phyloP scores from a whole-genome alignment of 2,888 invertebrate species.

The Pseudolycoriella hygida region DNA sequence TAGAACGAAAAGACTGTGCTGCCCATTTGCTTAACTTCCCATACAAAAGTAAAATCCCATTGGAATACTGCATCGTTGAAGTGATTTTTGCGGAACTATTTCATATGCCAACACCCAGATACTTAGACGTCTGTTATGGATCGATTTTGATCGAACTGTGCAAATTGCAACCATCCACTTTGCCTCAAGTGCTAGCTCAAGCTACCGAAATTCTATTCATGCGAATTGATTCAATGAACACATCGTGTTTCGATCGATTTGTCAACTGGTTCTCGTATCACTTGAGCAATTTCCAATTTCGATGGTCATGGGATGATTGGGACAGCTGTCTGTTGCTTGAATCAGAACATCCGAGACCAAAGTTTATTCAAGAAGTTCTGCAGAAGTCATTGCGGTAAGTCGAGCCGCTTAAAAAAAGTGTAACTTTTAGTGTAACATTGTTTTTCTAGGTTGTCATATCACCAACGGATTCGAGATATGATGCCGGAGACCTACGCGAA shows the following conservation, averaged over 20 bases:
- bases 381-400: slow-evolving; percentile 71
- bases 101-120: slow-evolving; percentile 74
- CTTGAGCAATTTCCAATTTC: slow-evolving; percentile 96
- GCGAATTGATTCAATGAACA: slow-evolving; percentile 93
- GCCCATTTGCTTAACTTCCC: slow-evolving; percentile 82
- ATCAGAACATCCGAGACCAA: slow-evolving; percentile 77
- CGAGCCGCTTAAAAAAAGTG: not conserved
- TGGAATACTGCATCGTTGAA: slow-evolving; percentile 97
- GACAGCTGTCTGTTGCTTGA: slow-evolving; percentile 70
- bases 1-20: slow-evolving; percentile 90
- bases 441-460: slow-evolving; percentile 63
- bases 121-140: slow-evolving; percentile 84
- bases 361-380: slow-evolving; percentile 85
- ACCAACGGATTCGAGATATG: slow-evolving; percentile 83
- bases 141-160: slow-evolving; percentile 92
- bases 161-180: slow-evolving; percentile 86
- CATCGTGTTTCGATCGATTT: slow-evolving; percentile 90
- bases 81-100: slow-evolving; percentile 90
- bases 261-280: slow-evolving; percentile 97
- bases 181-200: slow-evolving; percentile 95
- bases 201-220: slow-evolving; percentile 94
- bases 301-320: slow-evolving; percentile 99
- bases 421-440: slow-evolving; percentile 5
- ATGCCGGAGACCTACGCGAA: slow-evolving; percentile 73
- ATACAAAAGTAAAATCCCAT: slow-evolving; percentile 81